These are phyloP conservation scores for Conistra vaccinii DNA, from an alignment of 2,888 invertebrate species.

Conservation along the genomic window DNA sequence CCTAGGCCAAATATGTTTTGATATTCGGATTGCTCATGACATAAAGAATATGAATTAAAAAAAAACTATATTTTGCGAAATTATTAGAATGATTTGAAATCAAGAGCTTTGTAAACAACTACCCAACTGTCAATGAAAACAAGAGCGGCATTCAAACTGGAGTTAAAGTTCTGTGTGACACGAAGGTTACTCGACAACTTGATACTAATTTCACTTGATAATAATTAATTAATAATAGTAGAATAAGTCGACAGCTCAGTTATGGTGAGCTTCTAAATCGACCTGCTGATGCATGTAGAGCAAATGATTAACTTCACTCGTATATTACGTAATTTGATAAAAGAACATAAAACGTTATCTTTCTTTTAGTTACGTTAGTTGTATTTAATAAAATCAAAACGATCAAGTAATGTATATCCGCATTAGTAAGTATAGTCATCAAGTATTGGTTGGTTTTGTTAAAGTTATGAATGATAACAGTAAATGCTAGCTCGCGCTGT, in stretches of 20 bases:
- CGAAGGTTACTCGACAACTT: not conserved
- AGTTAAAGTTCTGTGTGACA: too few species aligned
- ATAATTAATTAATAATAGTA: not conserved
- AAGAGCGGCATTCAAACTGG: too few species aligned
- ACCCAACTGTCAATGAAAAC: not conserved
- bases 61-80: too few species aligned
- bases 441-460: constrained; percentile 15
- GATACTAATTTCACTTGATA: too few species aligned
- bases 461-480: constrained; percentile 2
- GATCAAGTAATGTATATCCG: not conserved
- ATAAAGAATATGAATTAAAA: too few species aligned
- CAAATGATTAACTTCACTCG: constrained; percentile 3
- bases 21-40: too few species aligned
- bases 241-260: not conserved
- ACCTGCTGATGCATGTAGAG: constrained; percentile 45
- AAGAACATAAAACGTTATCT: not conserved
- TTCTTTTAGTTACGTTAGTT: constrained; percentile 17
- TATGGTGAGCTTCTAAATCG: constrained; percentile 24
- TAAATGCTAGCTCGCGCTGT: not conserved
- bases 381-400: not conserved
- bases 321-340: not conserved
- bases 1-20: too few species aligned
- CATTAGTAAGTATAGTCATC: not conserved
- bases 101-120: not conserved
- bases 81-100: not conserved